phyloP scores from a whole-genome alignment of 2,888 invertebrate genomes.

The Acrobasis repandana region DNA sequence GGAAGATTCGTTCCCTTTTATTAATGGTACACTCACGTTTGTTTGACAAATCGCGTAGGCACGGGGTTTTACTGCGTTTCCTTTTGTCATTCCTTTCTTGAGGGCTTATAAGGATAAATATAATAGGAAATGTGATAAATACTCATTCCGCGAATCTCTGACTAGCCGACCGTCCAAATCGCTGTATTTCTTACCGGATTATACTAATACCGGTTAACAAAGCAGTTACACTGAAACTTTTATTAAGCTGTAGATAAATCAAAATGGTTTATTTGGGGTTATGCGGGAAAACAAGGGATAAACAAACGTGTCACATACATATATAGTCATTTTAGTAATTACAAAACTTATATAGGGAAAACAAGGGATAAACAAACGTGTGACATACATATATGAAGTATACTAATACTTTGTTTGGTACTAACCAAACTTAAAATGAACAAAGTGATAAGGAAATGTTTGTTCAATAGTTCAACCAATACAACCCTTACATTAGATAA shows the following conservation, averaged over 20 bases:
- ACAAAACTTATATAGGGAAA: constrained; percentile 9
- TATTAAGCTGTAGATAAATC: constrained; percentile 1
- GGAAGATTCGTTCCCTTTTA: constrained; percentile 74
- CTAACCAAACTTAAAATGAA: too few species aligned
- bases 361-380: too few species aligned
- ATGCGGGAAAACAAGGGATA: background rate
- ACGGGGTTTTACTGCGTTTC: constrained; percentile 20
- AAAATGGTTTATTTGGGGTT: background rate
- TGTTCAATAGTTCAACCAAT: too few species aligned
- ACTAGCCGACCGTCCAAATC: background rate
- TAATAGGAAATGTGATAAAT: constrained; percentile 5
- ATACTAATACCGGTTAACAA: background rate
- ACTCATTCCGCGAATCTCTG: background rate
- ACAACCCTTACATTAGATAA: background rate
- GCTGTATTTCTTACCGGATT: constrained; percentile 3
- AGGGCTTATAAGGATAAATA: constrained; percentile 1
- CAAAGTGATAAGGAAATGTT: too few species aligned
- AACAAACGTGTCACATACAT: too few species aligned
- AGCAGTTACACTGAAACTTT: background rate
- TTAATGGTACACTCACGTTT: constrained; percentile 74
- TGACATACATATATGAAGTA: too few species aligned
- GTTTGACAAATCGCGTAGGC: constrained; percentile 66
- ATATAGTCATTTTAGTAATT: background rate
- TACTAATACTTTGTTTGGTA: too few species aligned
- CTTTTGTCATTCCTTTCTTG: constrained; percentile 16